These are phyloP conservation scores for Orussus abietinus DNA, from an alignment of 1,140 invertebrate species.

Conservation along the genomic window DNA sequence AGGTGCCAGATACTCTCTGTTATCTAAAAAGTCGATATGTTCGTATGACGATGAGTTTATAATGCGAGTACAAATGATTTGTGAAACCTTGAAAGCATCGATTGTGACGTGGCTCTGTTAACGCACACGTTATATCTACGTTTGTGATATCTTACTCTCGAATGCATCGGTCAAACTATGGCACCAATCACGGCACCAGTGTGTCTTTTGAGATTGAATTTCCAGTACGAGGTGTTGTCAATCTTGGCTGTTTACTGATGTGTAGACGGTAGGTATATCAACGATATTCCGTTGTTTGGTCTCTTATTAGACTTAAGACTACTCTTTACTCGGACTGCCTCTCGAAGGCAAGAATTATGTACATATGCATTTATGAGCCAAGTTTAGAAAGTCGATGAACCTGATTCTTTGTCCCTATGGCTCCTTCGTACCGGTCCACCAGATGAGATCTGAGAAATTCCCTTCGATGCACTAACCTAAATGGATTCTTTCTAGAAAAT, in stretches of 20 bases:
- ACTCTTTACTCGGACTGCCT: too few relatives aligned
- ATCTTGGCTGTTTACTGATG: slow-evolving; percentile 38
- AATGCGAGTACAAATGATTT: slow-evolving; percentile 51
- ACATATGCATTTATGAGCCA: too few relatives aligned
- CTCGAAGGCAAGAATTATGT: too few relatives aligned
- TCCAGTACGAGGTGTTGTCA: slow-evolving; percentile 48
- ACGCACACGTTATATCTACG: slow-evolving; percentile 49
- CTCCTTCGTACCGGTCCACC: too few relatives aligned
- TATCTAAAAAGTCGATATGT: slow-evolving; percentile 49
- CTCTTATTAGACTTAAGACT: slow-evolving; percentile 26
- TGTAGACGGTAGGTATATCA: slow-evolving; percentile 52
- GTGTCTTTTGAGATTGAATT: slow-evolving; percentile 51
- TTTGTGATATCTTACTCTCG: slow-evolving; percentile 51
- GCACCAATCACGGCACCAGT: slow-evolving; percentile 47
- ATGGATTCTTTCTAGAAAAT: too few relatives aligned
- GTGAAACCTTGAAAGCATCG: slow-evolving; percentile 47
- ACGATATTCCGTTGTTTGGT: slow-evolving; percentile 47
- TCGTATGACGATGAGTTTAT: slow-evolving; percentile 51
- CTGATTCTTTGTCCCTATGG: too few relatives aligned
- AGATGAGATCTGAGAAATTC: too few relatives aligned
- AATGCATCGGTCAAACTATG: slow-evolving; percentile 47
- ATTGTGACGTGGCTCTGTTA: slow-evolving; percentile 49
- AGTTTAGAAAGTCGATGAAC: too few relatives aligned
- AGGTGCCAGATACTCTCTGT: slow-evolving; percentile 51
- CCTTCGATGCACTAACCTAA: too few relatives aligned